Evolutionary conservation across 2,888 invertebrate species (phyloP).

Genomic region (Patella caerulea): DNA sequence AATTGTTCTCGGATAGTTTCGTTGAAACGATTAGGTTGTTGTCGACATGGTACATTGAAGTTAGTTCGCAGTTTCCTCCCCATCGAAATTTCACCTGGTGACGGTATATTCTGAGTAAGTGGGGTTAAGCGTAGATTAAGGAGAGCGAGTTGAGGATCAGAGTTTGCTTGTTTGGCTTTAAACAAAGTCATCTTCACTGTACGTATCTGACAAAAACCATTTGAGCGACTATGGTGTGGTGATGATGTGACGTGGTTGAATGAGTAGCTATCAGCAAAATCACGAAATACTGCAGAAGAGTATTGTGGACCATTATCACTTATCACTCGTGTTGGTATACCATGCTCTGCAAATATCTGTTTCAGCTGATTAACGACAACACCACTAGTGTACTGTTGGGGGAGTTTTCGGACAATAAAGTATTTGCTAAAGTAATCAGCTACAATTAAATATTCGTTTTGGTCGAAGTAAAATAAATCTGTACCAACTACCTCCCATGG

Average conservation of each 20-base stretch:
- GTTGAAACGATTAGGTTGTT: not conserved
- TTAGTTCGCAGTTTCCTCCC: constrained; percentile 13
- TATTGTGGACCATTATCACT: constrained; percentile 26
- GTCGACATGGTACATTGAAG: not conserved
- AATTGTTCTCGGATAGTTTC: not conserved
- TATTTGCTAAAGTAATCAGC: constrained; percentile 27
- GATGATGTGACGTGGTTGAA: constrained; percentile 20
- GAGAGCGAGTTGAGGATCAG: constrained; percentile 12
- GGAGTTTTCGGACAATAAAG: constrained; percentile 15
- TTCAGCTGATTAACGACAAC: not conserved
- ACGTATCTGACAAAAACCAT: constrained; percentile 19
- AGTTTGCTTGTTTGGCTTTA: constrained; percentile 8
- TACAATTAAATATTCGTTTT: constrained; percentile 22
- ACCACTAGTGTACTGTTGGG: not conserved
- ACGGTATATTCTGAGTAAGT: not conserved
- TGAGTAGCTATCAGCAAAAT: constrained; percentile 2
- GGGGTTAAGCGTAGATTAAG: constrained; percentile 8
- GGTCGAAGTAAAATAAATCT: constrained; percentile 28
- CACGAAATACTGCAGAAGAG: not conserved
- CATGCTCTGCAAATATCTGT: constrained; percentile 20
- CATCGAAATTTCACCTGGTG: constrained; percentile 16
- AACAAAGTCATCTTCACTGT: constrained; percentile 6
- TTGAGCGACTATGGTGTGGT: constrained; percentile 19
- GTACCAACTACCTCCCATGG: constrained; percentile 31
- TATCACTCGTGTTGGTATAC: constrained; percentile 19